Conservation (phyloP, 2,113 vertebrate genomes). For the Apodemus sylvaticus region DNA sequence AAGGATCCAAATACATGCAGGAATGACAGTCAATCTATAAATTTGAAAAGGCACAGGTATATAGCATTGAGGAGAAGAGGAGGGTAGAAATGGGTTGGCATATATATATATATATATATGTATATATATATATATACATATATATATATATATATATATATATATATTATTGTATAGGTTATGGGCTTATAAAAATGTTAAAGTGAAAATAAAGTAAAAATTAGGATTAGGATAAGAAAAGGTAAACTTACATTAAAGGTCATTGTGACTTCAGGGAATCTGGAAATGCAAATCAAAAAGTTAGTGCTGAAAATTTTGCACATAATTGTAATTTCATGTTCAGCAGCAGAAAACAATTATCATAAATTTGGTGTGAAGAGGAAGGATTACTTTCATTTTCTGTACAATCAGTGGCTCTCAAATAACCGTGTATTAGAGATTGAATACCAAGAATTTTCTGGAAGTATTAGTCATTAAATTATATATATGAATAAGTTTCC, state of each 20-base stretch:
- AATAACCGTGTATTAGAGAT: no score
- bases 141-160: background rate
- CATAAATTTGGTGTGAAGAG: no score
- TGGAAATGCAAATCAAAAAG: no score
- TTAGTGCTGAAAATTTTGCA: no score
- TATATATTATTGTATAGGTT: background rate
- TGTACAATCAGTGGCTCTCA: no score
- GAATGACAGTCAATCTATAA: background rate
- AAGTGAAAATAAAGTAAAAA: background rate
- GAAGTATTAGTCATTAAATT: background rate
- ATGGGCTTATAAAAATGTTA: background rate
- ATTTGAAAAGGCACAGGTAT: background rate
- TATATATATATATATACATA: background rate
- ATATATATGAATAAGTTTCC: background rate
- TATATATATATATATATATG: background rate
- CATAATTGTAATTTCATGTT: no score
- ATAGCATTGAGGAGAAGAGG: background rate
- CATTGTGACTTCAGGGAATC: no score
- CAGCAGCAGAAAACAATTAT: no score
- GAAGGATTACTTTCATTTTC: no score
- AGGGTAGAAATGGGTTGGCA: background rate
- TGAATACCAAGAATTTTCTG: no score
- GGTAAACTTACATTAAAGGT: no score
- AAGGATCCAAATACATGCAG: background rate
- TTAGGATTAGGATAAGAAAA: background rate